A percentile compares a stretch with the other conserved stretches of the same genome.
Evolutionary conservation across 2,888 invertebrate genomes (phyloP).

Genomic region (Synanthedon vespiformis): DNA sequence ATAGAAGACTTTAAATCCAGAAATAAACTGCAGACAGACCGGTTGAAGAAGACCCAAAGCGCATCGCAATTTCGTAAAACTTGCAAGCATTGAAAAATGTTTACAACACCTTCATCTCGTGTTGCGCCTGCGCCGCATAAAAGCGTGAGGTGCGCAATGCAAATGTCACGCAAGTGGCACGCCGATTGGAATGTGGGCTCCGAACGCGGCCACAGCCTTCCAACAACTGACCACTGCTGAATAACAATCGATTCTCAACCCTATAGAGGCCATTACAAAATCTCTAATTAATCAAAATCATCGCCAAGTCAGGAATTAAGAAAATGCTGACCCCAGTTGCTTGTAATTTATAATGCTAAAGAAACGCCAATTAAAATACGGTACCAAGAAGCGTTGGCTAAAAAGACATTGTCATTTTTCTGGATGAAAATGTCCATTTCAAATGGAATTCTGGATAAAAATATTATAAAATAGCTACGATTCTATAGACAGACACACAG

Average conservation of each 20-base stretch:
- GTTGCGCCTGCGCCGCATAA: not conserved
- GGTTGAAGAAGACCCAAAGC: no score
- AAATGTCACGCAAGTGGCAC: slow-evolving; percentile 48
- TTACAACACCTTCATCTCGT: not conserved
- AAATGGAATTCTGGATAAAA: no score
- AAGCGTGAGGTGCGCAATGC: slow-evolving; percentile 21
- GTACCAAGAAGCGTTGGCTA: no score
- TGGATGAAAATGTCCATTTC: no score
- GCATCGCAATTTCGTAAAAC: no score
- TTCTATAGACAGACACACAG: no score
- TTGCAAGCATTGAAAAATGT: no score
- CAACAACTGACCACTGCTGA: not conserved
- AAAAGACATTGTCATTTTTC: no score
- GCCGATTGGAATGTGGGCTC: slow-evolving; percentile 43
- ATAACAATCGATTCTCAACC: not conserved
- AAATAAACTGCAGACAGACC: no score
- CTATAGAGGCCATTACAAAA: not conserved
- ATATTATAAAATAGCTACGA: no score
- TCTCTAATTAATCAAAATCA: not conserved
- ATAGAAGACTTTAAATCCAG: no score
- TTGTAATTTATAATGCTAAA: not conserved
- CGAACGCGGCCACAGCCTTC: slow-evolving; percentile 1
- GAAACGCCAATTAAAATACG: no score
- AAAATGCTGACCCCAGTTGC: not conserved
- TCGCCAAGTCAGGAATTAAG: not conserved